Evolutionary conservation across 2,888 invertebrate species (phyloP), one percentile per base, ranked within the genome.

Genomic region (Cyclophora albipunctata): DNA sequence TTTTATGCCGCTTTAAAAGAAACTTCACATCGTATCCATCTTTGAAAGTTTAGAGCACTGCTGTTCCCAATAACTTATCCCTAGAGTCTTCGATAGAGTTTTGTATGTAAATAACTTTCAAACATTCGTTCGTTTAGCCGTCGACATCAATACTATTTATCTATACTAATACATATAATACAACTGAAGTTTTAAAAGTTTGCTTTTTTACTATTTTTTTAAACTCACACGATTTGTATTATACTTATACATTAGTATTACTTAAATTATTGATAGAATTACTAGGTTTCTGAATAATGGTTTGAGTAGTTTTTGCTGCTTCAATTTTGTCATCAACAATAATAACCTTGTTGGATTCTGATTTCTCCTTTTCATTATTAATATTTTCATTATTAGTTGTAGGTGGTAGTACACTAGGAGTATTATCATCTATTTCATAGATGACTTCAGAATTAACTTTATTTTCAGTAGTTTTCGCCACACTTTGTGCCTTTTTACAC

Each of bases 401-500:
- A 46, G 43, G 51, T 47, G 7, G 4, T 20, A 43, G 33, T 5
- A 43, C 6, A 34, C 63, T 52, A 49, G 76, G 78, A 47, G 78
- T 81, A 52, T 77, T 74, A 40, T 80, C 80, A 69, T 83, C 80
- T 50, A 81, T 81, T 33, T 64, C 64, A 53, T 65, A 65, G 34
- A 57, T 52, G 41, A 62, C 63, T 52, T 60, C 52, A 34, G 60
- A 58, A 49, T 43, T 49, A 45, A 33, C 41, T 35, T 52, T 42
- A 45, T 58, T 58, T 46, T 54, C 57, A 33, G 47, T 46, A 37
- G 43, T 43, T 49, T 57, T 41, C 53, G 51, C 41, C 63, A 71
- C 4, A 55, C 51, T 71, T 60, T 81, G 71, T 45, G 71, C 68
- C 60, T 77, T 85, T 55, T 85, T 84, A 54, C 73, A 77, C 78